phyloP scores from a whole-genome alignment of 2,113 vertebrate genomes.

The Esox niger region DNA sequence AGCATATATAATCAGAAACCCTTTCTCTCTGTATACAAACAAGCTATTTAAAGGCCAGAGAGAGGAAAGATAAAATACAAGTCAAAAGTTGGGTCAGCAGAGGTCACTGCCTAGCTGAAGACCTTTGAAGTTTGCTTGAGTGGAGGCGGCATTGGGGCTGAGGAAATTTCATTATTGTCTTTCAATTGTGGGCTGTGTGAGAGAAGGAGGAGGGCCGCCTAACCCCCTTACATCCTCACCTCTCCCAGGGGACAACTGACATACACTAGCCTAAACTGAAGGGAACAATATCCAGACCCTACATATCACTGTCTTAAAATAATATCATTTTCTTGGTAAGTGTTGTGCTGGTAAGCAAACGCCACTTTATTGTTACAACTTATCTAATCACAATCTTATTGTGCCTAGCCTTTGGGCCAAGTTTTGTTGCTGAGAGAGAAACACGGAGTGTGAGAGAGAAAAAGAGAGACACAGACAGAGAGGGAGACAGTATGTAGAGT shows the following conservation, averaged over 20 bases:
- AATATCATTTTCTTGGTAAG: not conserved
- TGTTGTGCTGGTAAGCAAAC: no score
- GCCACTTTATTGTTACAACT: no score
- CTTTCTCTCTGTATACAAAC: conserved; percentile 31
- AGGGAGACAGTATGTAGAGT: conserved; percentile 37
- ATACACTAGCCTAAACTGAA: conserved; percentile 27
- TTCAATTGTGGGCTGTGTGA: conserved; percentile 56
- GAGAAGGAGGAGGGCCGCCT: conserved; percentile 48
- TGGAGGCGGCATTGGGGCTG: conserved; percentile 35
- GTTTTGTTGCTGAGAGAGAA: conserved; percentile 31
- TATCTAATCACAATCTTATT: no score
- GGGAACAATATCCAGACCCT: conserved; percentile 62
- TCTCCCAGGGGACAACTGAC: conserved; percentile 43
- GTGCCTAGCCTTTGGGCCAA: conserved; percentile 30
- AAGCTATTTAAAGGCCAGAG: conserved; percentile 24
- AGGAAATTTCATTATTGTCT: conserved; percentile 47
- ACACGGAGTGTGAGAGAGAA: conserved; percentile 19
- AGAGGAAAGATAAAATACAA: conserved; percentile 12
- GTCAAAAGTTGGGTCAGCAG: conserved; percentile 27
- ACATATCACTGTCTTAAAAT: conserved; percentile 3
- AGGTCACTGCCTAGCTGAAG: conserved; percentile 48
- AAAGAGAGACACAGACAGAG: conserved; percentile 25
- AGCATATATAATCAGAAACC: not conserved
- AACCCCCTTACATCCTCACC: conserved; percentile 27
- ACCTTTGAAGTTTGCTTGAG: conserved; percentile 39